These are phyloP conservation scores for Capitella teleta DNA, from an alignment of 1,140 invertebrate genomes.

Conservation along the genomic window DNA sequence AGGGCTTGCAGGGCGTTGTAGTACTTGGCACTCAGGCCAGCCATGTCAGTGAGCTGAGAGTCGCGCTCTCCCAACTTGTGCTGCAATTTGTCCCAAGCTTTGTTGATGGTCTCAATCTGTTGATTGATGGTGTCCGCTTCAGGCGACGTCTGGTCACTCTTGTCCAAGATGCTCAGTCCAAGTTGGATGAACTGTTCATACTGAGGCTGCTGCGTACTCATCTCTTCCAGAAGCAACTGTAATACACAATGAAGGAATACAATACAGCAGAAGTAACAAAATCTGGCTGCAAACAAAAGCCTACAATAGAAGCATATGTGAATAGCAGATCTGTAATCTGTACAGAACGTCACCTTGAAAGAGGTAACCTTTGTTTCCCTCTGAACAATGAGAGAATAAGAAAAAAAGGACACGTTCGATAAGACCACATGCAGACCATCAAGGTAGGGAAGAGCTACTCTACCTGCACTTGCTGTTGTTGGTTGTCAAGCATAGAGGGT, in stretches of 20 bases:
- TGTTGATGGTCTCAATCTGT: conserved; percentile 44
- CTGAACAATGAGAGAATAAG: too few relatives aligned
- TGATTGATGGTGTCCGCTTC: conserved; percentile 60
- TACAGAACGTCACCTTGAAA: too few relatives aligned
- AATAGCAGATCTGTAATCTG: too few relatives aligned
- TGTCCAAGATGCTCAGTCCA: conserved; percentile 61
- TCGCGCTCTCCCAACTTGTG: conserved; percentile 26
- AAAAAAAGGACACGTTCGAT: too few relatives aligned
- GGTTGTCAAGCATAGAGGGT: conserved; percentile 83
- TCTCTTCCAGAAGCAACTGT: conserved; percentile 84
- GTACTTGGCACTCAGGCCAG: conserved; percentile 63
- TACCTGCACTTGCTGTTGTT: conserved; percentile 74
- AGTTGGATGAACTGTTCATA: conserved; percentile 72
- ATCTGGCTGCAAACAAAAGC: neutral
- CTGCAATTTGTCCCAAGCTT: conserved; percentile 45
- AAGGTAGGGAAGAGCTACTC: neutral
- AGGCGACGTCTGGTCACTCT: conserved; percentile 56
- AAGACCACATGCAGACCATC: too few relatives aligned
- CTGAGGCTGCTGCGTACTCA: conserved; percentile 78
- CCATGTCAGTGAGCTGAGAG: conserved; percentile 23
- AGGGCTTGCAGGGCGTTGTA: conserved; percentile 76
- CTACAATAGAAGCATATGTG: too few relatives aligned
- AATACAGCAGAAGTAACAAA: too few relatives aligned
- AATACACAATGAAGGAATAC: too few relatives aligned
- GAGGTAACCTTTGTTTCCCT: too few relatives aligned